Base-by-base conservation (phyloP, 2,113 vertebrate genomes). In the Cichladusa arquata region DNA sequence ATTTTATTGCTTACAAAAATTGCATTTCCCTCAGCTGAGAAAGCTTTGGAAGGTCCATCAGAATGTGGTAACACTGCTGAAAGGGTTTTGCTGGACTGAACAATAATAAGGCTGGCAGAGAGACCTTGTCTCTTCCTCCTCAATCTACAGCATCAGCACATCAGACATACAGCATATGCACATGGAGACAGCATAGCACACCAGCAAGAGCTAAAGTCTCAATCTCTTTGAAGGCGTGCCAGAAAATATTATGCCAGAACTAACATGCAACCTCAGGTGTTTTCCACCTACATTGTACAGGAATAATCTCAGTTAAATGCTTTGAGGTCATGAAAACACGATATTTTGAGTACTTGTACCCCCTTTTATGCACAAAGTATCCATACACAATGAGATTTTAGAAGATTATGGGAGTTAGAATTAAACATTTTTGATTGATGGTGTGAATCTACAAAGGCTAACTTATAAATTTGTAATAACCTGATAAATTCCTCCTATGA, bases 1-100 rank as follows among this genome's bases (percentile, higher is more conserved):
- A 73, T 83, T 82, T 82, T 83, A 74, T 86, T 96, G 73, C 95
- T 96, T 96, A 89, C n/a, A 28, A 76, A 85, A 92, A 57, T 31
- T 29, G 6, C 58, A 66, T 88, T 95, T 88, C 22, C 22, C 25
- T 84, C 18, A 45, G 20, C 22, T 47, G 34, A 56, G 42, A 44
- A 88, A 80, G 24, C 56, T 86, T 73, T 29, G 81, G 70, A 77
- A 89, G 8, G 28, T 77, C 22, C 16, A 8, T 47, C 36, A 20
- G 54, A 47, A 45, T 6, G 34, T 2, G 19, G 20, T 22, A 50
- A 48, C 15, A 31, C 8, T 25, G 6, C 25, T 50, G 42, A 19
- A 88, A 53, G 26, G 15, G 2, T 34, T 69, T 23, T 50, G 10
- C 16, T 20, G 15, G 13, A 24, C 2, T 40, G 24, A 76, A 22